phyloP scores from a whole-genome alignment of 2,113 vertebrate species.

The Dipodomys ordii region DNA sequence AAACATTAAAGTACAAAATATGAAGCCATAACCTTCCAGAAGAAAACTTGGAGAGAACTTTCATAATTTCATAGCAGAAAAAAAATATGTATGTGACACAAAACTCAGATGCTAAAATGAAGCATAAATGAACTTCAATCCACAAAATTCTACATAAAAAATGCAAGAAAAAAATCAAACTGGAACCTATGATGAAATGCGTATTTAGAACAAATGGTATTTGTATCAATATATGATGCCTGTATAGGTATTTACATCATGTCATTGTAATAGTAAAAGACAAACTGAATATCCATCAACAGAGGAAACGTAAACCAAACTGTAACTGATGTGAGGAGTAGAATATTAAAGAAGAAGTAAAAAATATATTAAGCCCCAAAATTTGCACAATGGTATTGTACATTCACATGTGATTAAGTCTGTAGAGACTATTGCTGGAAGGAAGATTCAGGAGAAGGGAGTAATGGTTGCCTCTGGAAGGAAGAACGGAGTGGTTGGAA shows the following conservation, averaged over 20 bases:
- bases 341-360: conserved; percentile 7
- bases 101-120: conserved; percentile 43
- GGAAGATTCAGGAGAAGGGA: background rate
- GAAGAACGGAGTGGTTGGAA: background rate
- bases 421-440: conserved; percentile 30
- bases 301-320: background rate
- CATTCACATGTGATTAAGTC: background rate
- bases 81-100: background rate
- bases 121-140: background rate
- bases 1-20: conserved; percentile 34
- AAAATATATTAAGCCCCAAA: background rate
- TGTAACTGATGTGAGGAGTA: background rate
- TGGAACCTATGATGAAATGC: conserved; percentile 25
- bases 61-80: background rate
- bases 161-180: background rate
- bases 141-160: conserved; percentile 51
- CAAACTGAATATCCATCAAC: background rate
- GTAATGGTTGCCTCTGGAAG: background rate
- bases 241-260: background rate
- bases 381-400: background rate
- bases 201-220: background rate
- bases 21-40: conserved; percentile 14
- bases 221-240: conserved; percentile 17
- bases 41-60: background rate
- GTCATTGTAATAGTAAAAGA: background rate